phyloP scores from a whole-genome alignment of 2,888 invertebrate species.

The Anthophora plumipes region DNA sequence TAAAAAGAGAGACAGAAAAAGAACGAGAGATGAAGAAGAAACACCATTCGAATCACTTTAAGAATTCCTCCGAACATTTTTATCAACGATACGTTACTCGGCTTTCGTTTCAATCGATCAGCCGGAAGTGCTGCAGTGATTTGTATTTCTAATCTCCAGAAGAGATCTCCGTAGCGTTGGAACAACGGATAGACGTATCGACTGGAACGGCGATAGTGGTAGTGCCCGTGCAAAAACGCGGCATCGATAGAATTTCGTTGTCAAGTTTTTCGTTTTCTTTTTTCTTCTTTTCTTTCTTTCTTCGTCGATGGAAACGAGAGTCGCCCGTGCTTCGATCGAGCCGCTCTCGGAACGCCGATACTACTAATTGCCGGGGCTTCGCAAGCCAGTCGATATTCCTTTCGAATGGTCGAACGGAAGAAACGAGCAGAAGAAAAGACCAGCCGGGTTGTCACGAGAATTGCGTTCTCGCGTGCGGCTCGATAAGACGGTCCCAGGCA shows the following conservation, averaged over 20 bases:
- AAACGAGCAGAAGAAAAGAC: neutral
- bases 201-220: neutral
- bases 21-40: too few species aligned
- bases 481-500: conserved; percentile 15
- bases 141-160: conserved; percentile 21
- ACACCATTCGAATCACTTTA: neutral
- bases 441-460: conserved; percentile 5
- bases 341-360: conserved; percentile 10
- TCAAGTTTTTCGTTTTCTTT: conserved; percentile 32
- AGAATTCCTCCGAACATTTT: conserved; percentile 6
- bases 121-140: conserved; percentile 9
- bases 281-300: too few species aligned
- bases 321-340: conserved; percentile 2
- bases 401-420: conserved; percentile 5
- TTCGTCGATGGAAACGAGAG: neutral
- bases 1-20: neutral
- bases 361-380: conserved; percentile 3
- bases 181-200: conserved; percentile 12
- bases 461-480: conserved; percentile 37
- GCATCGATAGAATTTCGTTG: conserved; percentile 24
- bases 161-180: neutral
- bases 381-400: conserved; percentile 6
- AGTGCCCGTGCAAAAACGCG: neutral
- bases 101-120: neutral
- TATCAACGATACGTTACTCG: neutral